These are phyloP conservation scores for Hypena proboscidalis DNA, from an alignment of 2,888 invertebrate species.

Conservation along the genomic window DNA sequence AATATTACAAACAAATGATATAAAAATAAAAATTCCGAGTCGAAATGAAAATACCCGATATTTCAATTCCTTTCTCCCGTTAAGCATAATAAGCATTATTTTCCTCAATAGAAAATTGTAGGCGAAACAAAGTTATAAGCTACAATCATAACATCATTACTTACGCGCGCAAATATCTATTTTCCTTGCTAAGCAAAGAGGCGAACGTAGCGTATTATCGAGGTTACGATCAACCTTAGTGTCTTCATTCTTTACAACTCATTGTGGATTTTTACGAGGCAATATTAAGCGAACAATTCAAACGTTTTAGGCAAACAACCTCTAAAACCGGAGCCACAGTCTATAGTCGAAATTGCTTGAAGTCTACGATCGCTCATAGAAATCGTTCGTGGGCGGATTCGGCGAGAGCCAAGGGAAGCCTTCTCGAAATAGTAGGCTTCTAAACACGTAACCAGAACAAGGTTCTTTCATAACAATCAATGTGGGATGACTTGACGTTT, in stretches of 20 bases:
- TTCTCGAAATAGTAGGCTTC: conserved; percentile 48
- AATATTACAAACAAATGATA: too few species aligned
- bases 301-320: conserved; percentile 53
- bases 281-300: conserved; percentile 41
- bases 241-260: conserved; percentile 46
- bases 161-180: conserved; percentile 10
- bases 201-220: conserved; percentile 18
- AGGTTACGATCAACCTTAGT: conserved; percentile 38
- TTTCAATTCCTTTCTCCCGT: neutral
- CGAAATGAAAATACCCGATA: too few species aligned
- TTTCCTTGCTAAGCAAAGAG: conserved; percentile 10
- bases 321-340: conserved; percentile 55
- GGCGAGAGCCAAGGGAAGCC: conserved; percentile 48
- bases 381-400: conserved; percentile 62
- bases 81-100: neutral
- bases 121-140: conserved; percentile 1
- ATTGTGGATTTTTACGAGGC: conserved; percentile 44
- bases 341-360: conserved; percentile 61
- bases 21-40: too few species aligned
- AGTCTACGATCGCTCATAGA: conserved; percentile 50
- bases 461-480: conserved; percentile 58
- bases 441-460: conserved; percentile 58
- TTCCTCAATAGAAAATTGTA: too few species aligned
- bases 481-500: conserved; percentile 55
- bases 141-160: conserved; percentile 4